Conservation (phyloP, 2,113 vertebrate species). For the Chaenogobius annularis region DNA sequence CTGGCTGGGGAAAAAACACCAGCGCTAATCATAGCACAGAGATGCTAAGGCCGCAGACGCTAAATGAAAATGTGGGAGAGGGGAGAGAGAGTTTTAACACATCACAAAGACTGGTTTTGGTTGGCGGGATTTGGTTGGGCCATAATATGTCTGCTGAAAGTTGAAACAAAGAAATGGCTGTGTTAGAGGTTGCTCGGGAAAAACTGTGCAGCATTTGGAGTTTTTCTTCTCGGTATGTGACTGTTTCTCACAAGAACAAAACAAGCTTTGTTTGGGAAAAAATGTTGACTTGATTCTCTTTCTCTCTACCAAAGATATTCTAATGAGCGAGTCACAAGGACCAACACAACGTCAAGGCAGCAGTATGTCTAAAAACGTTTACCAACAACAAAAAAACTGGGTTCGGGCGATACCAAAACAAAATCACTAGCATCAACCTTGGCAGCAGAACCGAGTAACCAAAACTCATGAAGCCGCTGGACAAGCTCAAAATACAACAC, state of each 20-base stretch:
- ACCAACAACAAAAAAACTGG: not conserved
- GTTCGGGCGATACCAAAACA: not conserved
- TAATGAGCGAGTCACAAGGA: not conserved
- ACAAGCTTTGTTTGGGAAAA: constrained; percentile 4
- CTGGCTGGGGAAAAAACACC: constrained; percentile 47
- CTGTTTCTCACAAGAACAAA: constrained; percentile 9
- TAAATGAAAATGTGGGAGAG: constrained; percentile 24
- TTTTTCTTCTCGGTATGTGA: constrained; percentile 9
- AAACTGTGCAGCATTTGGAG: constrained; percentile 6
- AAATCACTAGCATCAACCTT: not conserved
- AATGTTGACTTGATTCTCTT: not conserved
- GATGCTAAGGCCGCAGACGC: constrained; percentile 61
- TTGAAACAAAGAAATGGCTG: constrained; percentile 6
- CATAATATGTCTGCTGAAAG: constrained; percentile 1
- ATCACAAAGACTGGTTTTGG: constrained; percentile 1
- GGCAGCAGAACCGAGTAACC: not conserved
- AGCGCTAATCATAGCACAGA: constrained; percentile 65
- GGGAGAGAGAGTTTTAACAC: constrained; percentile 14
- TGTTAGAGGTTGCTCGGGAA: constrained; percentile 7
- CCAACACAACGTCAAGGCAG: not conserved
- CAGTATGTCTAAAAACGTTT: not conserved
- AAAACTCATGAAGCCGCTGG: not conserved
- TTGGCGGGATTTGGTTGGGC: not conserved
- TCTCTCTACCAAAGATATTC: not conserved
- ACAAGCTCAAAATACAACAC: not conserved